Conservation (phyloP, 2,797 vertebrate genomes). For the Sebastes oblongus region DNA sequence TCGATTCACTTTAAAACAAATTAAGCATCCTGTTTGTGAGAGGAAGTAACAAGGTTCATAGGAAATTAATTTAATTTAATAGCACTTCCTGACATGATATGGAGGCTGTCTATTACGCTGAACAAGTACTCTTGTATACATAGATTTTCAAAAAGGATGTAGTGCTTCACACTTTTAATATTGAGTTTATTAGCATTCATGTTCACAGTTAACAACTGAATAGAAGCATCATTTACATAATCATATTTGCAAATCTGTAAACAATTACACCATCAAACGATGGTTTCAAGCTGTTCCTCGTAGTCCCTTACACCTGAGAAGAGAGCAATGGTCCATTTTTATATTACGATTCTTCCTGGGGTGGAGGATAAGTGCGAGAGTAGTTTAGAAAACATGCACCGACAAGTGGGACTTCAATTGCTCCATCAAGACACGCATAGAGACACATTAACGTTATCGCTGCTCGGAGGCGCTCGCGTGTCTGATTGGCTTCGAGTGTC, state of each 20-base stretch:
- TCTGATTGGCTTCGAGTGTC: conserved; percentile 53
- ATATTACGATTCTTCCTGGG: not conserved
- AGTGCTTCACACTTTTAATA: not conserved
- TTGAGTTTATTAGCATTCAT: not conserved
- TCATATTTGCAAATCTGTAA: not conserved
- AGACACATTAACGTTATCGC: conserved; percentile 49
- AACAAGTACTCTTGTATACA: not conserved
- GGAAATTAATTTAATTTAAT: not conserved
- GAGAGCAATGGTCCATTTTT: conserved; percentile 1
- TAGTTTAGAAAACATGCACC: conserved; percentile 22
- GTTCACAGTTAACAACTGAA: not conserved
- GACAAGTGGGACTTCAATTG: conserved; percentile 41
- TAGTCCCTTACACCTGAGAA: not conserved
- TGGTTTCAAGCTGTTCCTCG: not conserved
- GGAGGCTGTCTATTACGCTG: not conserved
- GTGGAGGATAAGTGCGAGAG: conserved; percentile 4
- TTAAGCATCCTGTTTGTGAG: not conserved
- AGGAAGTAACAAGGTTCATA: not conserved
- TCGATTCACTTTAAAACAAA: not conserved
- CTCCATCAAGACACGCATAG: conserved; percentile 23
- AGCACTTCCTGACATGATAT: not conserved
- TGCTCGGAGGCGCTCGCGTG: conserved; percentile 26
- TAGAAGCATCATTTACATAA: not conserved
- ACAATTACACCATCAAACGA: not conserved
- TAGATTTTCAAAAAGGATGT: not conserved